phyloP scores from a whole-genome alignment of 1,140 invertebrate species.

The Bradynema listronoti region DNA sequence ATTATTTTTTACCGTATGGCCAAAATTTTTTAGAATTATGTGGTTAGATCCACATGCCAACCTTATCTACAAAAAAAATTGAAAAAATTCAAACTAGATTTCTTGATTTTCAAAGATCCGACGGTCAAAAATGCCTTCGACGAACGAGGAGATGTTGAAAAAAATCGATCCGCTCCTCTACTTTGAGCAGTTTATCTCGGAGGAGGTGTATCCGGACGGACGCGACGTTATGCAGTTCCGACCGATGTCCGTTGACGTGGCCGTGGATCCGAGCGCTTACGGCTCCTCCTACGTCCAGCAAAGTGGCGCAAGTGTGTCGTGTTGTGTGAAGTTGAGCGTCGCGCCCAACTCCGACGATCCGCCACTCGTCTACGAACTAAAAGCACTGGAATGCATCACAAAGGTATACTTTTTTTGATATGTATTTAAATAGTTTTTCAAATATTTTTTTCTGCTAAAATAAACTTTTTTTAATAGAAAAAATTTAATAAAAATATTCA shows the following conservation, averaged over 20 bases:
- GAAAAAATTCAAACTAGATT: not conserved
- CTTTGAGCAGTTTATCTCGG: conserved; percentile 20
- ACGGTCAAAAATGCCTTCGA: not conserved
- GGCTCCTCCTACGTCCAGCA: conserved; percentile 29
- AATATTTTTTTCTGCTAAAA: conserved; percentile 9
- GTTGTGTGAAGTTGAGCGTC: conserved; percentile 20
- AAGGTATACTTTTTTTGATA: conserved; percentile 32
- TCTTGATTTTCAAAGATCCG: no score
- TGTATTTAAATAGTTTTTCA: not conserved
- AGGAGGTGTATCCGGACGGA: conserved; percentile 27
- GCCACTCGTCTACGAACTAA: conserved; percentile 13
- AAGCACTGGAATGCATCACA: conserved; percentile 22
- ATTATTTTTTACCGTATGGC: not conserved
- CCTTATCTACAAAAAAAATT: not conserved
- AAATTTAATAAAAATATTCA: not conserved
- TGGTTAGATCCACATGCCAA: not conserved
- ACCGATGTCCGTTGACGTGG: conserved; percentile 13
- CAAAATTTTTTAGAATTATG: not conserved
- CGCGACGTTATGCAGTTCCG: conserved; percentile 22
- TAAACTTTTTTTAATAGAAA: not conserved
- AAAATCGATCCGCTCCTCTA: conserved; percentile 18
- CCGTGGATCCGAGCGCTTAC: conserved; percentile 12
- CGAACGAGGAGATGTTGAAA: conserved; percentile 13
- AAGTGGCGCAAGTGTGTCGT: conserved; percentile 23
- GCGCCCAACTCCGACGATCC: conserved; percentile 29